These are phyloP conservation scores for Ondatra zibethicus DNA, from an alignment of 2,113 vertebrate genomes.

Conservation along the genomic window DNA sequence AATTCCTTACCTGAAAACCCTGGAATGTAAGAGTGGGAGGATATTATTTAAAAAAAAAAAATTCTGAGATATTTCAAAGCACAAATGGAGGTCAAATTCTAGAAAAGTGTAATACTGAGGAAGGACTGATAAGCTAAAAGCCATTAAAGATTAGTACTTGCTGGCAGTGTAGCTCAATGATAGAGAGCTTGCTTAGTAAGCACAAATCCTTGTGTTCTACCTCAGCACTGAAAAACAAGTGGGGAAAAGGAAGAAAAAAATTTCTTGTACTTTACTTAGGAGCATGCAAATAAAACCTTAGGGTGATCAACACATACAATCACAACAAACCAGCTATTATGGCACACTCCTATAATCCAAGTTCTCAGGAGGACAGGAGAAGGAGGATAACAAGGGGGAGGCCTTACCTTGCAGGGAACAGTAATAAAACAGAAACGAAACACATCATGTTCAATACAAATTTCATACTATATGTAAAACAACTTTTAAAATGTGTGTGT, in stretches of 20 bases:
- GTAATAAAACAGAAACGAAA: neutral
- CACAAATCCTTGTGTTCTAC: neutral
- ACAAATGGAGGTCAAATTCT: constrained; percentile 15
- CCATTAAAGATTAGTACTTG: neutral
- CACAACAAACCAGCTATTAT: neutral
- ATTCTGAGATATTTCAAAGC: neutral
- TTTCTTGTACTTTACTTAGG: neutral
- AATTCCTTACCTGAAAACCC: neutral
- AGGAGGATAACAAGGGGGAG: neutral
- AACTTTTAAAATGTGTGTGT: neutral
- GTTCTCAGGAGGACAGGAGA: no score
- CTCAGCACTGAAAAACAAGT: neutral
- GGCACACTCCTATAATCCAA: neutral
- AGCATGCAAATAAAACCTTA: neutral
- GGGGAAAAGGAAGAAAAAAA: neutral
- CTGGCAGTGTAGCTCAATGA: neutral
- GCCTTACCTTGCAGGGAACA: neutral
- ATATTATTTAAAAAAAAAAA: neutral
- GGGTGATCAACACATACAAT: neutral
- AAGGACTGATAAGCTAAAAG: neutral
- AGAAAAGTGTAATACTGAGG: neutral
- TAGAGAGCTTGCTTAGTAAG: neutral
- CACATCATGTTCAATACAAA: neutral
- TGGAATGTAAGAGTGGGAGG: neutral
- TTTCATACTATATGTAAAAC: neutral